Conservation (phyloP, 2,888 invertebrate genomes). For the Syrista parreyssii region DNA sequence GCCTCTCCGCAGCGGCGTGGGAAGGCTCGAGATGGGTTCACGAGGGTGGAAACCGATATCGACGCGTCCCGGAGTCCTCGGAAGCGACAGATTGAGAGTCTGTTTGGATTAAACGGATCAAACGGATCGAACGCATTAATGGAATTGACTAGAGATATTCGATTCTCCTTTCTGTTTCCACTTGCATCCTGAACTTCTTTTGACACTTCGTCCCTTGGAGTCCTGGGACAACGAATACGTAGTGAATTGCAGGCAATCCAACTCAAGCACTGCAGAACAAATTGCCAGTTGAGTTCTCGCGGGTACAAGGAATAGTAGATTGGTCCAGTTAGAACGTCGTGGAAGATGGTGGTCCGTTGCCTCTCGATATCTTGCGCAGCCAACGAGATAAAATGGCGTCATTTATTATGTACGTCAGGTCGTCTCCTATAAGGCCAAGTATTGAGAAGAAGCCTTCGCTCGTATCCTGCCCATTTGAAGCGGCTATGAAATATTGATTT, state of each 20-base stretch:
- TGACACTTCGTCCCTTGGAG: background rate
- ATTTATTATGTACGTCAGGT: background rate
- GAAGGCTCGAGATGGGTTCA: background rate
- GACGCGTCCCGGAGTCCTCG: slow-evolving; percentile 6
- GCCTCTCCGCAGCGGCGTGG: slow-evolving; percentile 16
- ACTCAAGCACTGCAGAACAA: background rate
- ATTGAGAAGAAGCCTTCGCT: background rate
- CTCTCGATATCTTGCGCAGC: too few species aligned
- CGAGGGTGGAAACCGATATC: slow-evolving; percentile 11
- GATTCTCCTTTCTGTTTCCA: slow-evolving; percentile 11
- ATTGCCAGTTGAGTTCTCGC: background rate
- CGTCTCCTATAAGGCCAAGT: background rate
- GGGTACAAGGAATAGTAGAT: background rate
- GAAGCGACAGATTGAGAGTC: slow-evolving; percentile 7
- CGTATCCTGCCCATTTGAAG: background rate
- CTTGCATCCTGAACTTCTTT: slow-evolving; percentile 1
- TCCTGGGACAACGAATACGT: background rate
- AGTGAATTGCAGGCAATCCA: background rate
- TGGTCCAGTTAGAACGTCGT: too few species aligned
- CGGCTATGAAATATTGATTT: background rate
- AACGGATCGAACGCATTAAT: slow-evolving; percentile 8
- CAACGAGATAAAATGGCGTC: background rate
- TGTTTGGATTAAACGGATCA: slow-evolving; percentile 29
- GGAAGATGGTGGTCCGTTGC: background rate
- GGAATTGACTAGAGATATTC: background rate